A percentile compares a stretch with the other conserved stretches of the same genome.
phyloP scores from a whole-genome alignment of 2,113 vertebrate species.

The Ameiurus melas region DNA sequence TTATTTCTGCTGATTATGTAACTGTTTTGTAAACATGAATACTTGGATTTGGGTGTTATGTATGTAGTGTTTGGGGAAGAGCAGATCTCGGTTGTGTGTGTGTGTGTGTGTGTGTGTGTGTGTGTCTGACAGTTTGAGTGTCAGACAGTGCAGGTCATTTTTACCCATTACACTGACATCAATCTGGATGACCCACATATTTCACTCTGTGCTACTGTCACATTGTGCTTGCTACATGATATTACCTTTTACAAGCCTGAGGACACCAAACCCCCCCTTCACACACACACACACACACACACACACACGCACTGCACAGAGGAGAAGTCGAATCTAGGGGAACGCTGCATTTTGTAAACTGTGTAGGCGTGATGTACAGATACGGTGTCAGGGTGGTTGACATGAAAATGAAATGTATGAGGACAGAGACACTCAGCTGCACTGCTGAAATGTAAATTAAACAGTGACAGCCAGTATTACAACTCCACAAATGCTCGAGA shows the following conservation, averaged over 20 bases:
- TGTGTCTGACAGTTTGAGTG: background rate
- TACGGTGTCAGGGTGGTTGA: background rate
- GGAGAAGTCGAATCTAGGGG: background rate
- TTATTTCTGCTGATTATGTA: background rate
- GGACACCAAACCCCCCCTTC: background rate
- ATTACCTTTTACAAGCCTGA: slow-evolving; percentile 14
- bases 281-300: background rate
- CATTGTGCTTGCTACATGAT: slow-evolving; percentile 22
- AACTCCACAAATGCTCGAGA: background rate
- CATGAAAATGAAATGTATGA: background rate
- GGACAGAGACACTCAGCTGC: background rate
- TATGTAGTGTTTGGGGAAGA: background rate
- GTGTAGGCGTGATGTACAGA: background rate
- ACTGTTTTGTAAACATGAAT: background rate
- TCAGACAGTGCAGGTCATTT: slow-evolving; percentile 16
- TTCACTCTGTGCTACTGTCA: slow-evolving; percentile 24
- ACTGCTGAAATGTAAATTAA: background rate
- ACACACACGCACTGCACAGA: background rate
- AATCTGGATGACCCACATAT: slow-evolving; percentile 16
- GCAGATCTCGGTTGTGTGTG: background rate
- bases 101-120: slow-evolving; percentile 3
- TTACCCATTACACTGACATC: slow-evolving; percentile 17
- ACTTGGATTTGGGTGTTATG: background rate
- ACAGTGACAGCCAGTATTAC: background rate
- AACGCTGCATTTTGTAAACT: background rate